Evolutionary conservation across 2,113 vertebrate species (phyloP).

Genomic region (Oryzias curvinotus): DNA sequence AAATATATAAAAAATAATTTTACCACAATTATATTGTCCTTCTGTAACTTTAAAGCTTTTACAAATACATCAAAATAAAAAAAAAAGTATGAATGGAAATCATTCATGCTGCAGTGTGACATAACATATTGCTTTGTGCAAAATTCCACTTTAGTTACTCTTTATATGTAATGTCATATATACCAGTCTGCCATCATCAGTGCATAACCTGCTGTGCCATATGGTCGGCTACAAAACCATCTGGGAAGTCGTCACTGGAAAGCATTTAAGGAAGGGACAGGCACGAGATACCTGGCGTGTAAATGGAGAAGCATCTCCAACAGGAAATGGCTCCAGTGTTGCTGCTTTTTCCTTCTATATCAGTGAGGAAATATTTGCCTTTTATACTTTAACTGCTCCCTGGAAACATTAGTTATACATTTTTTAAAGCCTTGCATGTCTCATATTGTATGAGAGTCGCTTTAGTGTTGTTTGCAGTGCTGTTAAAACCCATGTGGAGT

Average conservation of each 20-base stretch:
- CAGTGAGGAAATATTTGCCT: not conserved
- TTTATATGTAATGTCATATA: slow-evolving; percentile 10
- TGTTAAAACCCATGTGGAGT: not conserved
- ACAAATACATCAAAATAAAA: no score
- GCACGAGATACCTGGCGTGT: not conserved
- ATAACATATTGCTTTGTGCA: not conserved
- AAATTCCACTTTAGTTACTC: slow-evolving; percentile 15
- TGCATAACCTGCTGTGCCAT: slow-evolving; percentile 19
- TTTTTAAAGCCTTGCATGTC: not conserved
- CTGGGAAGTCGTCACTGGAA: slow-evolving; percentile 21
- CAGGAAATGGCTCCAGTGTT: not conserved
- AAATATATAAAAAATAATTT: no score
- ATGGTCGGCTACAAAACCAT: slow-evolving; percentile 17
- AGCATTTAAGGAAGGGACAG: not conserved
- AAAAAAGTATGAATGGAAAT: no score
- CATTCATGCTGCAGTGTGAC: not conserved
- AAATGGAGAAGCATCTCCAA: not conserved
- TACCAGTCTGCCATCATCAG: slow-evolving; percentile 14
- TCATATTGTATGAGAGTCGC: not conserved
- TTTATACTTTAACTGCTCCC: not conserved
- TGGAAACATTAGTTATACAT: not conserved
- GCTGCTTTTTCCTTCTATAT: not conserved
- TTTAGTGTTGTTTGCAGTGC: not conserved
- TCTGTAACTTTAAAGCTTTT: no score
- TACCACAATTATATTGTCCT: no score